Percentiles rank a stretch among this genome's conserved stretches.
Conservation (phyloP, 2,888 invertebrate genomes). For the Perizoma affinitatum region DNA sequence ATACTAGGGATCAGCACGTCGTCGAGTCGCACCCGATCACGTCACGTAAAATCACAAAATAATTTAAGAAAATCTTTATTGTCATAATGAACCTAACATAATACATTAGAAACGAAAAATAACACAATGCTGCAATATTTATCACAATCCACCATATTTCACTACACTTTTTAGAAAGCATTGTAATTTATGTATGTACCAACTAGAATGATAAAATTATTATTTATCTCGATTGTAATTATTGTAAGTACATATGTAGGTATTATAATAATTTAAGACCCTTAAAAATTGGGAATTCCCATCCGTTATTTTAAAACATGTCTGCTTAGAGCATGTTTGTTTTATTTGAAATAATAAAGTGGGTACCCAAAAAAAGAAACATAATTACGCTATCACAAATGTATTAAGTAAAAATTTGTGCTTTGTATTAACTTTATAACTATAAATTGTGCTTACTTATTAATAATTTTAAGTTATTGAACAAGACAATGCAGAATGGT, state of each 20-base stretch:
- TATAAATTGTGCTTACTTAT: constrained; percentile 1
- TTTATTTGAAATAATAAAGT: neutral
- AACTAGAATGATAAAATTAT: too few relatives aligned
- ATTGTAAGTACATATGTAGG: neutral
- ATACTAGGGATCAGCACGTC: too few relatives aligned
- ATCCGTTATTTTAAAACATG: neutral
- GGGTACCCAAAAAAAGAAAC: constrained; percentile 3
- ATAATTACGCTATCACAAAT: constrained; percentile 14
- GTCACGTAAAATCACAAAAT: neutral
- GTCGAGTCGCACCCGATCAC: too few relatives aligned
- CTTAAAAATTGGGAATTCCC: neutral
- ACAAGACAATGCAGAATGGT: constrained; percentile 1
- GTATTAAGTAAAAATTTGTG: constrained; percentile 39
- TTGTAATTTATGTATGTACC: too few relatives aligned
- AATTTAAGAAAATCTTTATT: constrained; percentile 1
- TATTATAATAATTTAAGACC: too few relatives aligned
- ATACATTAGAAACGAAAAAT: too few relatives aligned
- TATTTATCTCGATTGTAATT: neutral
- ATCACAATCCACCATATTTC: too few relatives aligned
- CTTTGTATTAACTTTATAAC: constrained; percentile 29
- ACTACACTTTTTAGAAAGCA: too few relatives aligned
- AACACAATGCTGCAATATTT: too few relatives aligned
- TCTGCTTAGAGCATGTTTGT: neutral
- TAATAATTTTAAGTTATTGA: neutral
- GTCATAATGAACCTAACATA: too few relatives aligned